Base-by-base conservation (phyloP, 2,113 vertebrate genomes). In the Chelonoidis abingdonii region DNA sequence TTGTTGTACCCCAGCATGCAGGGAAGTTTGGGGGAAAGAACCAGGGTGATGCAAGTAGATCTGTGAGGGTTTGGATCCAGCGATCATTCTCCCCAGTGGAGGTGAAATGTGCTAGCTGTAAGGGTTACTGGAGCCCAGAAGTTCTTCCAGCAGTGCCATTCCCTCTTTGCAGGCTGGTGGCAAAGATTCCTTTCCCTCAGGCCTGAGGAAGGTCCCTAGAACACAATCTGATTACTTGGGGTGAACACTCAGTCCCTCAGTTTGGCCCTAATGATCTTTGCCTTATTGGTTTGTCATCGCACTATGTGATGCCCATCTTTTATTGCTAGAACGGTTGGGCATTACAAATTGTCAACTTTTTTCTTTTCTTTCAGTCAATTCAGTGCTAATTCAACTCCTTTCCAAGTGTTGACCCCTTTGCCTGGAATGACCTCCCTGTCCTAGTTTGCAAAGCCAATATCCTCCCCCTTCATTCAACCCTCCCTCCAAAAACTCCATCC, bases 1-100 rank as follows among this genome's bases (percentile, higher is more conserved):
- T 87, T 1, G 0, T 38, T 47, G 38, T 41, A 52, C 13, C 31
- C 6, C 2, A 3, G 3, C 3, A 1, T 0, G 0, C 44, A 31
- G 6, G 12, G 16, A 47, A 82, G 9, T 59, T 8, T 86, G 52
- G 19, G 27, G 56, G 56, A 57, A 57, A 57, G 56, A 54, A 54
- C 50, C 50, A 50, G 35, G 65, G 17, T 19, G 14, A 5, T 24
- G n/a, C 10, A 76, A 44, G 38, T 11, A 44, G 21, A 44, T 76
- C 72, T 12, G 22, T 25, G 38, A 44, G n/a, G 25, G 72, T 76
- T 76, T 24, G 2, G 22, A 86, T 91, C 41, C 4, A 25, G 19
- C 24, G 50, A 53, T 87, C 5, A 1, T 47, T 29, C 22, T 4
- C 10, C 16, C 24, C 0, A n/a, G 1, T 81, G 53, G 79, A 80